phyloP scores from a whole-genome alignment of 2,888 invertebrate genomes.

The Parnassius smintheus region DNA sequence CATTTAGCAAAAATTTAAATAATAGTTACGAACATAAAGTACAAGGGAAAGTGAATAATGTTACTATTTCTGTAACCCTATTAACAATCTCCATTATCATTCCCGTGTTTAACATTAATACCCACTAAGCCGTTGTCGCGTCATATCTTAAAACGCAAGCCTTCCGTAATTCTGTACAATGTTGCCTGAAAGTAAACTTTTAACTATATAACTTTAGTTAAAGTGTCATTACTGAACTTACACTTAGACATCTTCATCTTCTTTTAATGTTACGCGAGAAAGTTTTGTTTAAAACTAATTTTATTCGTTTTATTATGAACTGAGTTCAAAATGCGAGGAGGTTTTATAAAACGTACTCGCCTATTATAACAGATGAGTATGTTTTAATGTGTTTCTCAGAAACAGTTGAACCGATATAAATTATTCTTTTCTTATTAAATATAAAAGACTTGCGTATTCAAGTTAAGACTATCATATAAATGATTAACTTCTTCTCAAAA shows the following conservation, averaged over 20 bases:
- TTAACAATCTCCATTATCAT: slow-evolving; percentile 17
- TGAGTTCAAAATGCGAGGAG: too few relatives aligned
- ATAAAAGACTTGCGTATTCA: too few relatives aligned
- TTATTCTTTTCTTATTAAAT: too few relatives aligned
- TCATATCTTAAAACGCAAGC: slow-evolving; percentile 25
- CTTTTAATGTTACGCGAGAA: slow-evolving; percentile 19
- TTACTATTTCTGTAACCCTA: slow-evolving; percentile 12
- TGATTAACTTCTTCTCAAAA: too few relatives aligned
- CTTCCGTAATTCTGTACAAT: slow-evolving; percentile 21
- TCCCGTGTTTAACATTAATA: slow-evolving; percentile 20
- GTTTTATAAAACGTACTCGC: too few relatives aligned
- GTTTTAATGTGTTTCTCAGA: too few relatives aligned
- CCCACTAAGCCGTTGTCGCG: slow-evolving; percentile 12
- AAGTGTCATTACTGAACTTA: slow-evolving; percentile 24
- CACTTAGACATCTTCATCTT: slow-evolving; percentile 25
- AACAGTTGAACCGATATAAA: too few relatives aligned
- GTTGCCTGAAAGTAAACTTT: slow-evolving; percentile 19
- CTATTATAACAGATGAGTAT: too few relatives aligned
- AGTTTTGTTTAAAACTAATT: slow-evolving; percentile 19
- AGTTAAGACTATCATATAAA: too few relatives aligned
- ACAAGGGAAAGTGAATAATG: background rate
- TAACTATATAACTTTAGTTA: slow-evolving; percentile 25
- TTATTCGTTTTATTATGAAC: slow-evolving; percentile 12
- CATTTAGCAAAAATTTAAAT: too few relatives aligned
- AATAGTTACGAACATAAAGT: background rate